These are phyloP conservation scores for Pterophyllum scalare DNA, from an alignment of 2,113 vertebrate genomes.

Conservation along the genomic window DNA sequence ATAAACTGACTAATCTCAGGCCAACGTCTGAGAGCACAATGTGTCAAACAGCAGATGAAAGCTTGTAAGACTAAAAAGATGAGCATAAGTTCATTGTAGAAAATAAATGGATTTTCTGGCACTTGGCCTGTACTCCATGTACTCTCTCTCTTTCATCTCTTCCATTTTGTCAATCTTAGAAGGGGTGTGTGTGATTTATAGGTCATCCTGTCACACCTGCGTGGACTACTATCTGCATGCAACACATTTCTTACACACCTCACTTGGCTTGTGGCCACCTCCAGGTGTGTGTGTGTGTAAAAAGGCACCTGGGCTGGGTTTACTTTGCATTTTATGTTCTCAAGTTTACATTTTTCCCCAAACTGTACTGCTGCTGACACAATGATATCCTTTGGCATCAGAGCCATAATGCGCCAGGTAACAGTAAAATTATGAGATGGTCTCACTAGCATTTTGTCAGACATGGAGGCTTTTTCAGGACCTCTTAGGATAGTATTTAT, in stretches of 20 bases:
- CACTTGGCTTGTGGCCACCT: slow-evolving; percentile 41
- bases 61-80: slow-evolving; percentile 9
- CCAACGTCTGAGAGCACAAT: slow-evolving; percentile 40
- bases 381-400: background rate
- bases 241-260: slow-evolving; percentile 26
- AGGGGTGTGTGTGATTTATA: slow-evolving; percentile 40
- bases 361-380: background rate
- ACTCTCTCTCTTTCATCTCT: slow-evolving; percentile 33
- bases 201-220: slow-evolving; percentile 59
- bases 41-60: slow-evolving; percentile 59
- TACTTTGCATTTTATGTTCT: slow-evolving; percentile 23
- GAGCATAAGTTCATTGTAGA: slow-evolving; percentile 29
- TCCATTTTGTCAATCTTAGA: slow-evolving; percentile 26
- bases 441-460: background rate
- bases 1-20: slow-evolving; percentile 37
- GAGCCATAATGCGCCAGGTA: background rate
- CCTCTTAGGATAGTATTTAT: background rate
- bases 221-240: slow-evolving; percentile 20
- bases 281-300: background rate
- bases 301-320: slow-evolving; percentile 24
- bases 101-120: slow-evolving; percentile 51
- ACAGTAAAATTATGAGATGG: background rate
- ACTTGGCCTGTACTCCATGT: slow-evolving; percentile 13
- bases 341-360: background rate
- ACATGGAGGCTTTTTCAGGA: background rate